Conservation (phyloP, 2,797 vertebrate species). For the Chlorospingus semifuscus region DNA sequence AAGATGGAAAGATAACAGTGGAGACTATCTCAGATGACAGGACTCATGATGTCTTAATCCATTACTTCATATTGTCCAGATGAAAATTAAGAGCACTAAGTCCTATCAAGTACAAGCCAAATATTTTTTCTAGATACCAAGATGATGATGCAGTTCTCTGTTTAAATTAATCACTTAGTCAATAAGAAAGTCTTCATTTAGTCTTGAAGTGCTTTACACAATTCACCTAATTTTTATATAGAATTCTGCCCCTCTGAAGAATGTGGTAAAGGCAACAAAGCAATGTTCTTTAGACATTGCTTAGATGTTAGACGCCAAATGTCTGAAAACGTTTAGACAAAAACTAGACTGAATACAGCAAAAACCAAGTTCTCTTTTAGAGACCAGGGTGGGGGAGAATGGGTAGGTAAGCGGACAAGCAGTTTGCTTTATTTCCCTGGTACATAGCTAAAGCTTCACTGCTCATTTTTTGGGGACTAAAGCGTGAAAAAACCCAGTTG, state of each 20-base stretch:
- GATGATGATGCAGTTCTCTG: neutral
- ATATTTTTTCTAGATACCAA: neutral
- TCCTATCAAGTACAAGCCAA: neutral
- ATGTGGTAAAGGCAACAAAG: neutral
- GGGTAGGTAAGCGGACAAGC: accelerated
- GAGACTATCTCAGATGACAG: neutral
- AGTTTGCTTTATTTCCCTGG: neutral
- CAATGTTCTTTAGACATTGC: accelerated
- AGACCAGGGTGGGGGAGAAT: neutral
- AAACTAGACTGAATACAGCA: neutral
- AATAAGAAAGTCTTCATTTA: neutral
- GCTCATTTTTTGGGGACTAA: neutral
- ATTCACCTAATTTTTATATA: neutral
- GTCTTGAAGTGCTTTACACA: neutral
- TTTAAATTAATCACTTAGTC: neutral
- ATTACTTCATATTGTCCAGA: neutral
- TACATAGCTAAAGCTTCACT: neutral
- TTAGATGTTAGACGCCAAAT: neutral
- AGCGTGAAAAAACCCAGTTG: neutral
- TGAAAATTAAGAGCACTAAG: neutral
- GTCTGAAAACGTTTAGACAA: neutral
- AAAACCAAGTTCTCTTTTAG: neutral
- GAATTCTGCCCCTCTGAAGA: neutral
- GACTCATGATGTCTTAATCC: neutral
- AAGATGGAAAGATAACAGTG: neutral